phyloP scores from a whole-genome alignment of 2,113 vertebrate genomes.

The Bubo bubo region DNA sequence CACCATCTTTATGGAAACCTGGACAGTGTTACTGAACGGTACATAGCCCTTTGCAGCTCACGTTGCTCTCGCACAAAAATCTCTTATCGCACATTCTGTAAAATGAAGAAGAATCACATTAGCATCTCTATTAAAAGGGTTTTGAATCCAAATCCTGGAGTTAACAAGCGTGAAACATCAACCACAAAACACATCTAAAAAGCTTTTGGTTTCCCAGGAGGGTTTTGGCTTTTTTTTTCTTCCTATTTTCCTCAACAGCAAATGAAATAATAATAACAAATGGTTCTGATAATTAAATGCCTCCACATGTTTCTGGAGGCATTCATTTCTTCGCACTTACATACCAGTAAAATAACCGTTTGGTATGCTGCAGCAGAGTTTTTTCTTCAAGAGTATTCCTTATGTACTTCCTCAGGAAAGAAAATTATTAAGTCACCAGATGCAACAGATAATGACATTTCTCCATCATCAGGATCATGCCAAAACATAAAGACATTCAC shows the following conservation, averaged over 20 bases:
- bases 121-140: conserved; percentile 14
- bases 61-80: not conserved
- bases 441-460: not conserved
- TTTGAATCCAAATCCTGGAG: conserved; percentile 15
- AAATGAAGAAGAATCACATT: not conserved
- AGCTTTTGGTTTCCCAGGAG: not conserved
- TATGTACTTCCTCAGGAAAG: not conserved
- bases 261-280: conserved; percentile 46
- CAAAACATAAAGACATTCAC: not conserved
- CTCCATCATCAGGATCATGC: not conserved
- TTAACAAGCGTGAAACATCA: conserved; percentile 42
- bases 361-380: not conserved
- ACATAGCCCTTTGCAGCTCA: not conserved
- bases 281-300: conserved; percentile 44
- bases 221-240: not conserved
- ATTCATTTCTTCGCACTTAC: not conserved
- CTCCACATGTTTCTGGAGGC: conserved; percentile 2
- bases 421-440: not conserved
- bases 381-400: not conserved
- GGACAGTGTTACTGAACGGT: not conserved
- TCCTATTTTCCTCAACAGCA: conserved; percentile 6
- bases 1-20: not conserved
- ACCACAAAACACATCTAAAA: conserved; percentile 48
- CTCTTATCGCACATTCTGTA: not conserved
- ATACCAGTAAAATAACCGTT: not conserved